Evolutionary conservation across 2,888 invertebrate species (phyloP).

Genomic region (Hirtodrosophila cameraria): DNA sequence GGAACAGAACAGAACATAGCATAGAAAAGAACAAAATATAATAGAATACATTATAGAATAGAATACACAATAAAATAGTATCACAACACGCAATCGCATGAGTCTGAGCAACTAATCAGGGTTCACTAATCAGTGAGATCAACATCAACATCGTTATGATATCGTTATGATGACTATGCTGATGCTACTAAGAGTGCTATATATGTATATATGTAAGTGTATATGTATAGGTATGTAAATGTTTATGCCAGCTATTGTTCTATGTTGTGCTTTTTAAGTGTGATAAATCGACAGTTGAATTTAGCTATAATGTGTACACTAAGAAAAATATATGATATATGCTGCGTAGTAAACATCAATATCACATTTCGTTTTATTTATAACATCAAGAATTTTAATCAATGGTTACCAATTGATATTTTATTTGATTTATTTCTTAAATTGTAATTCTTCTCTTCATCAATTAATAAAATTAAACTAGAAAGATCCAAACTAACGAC

Average conservation of each 20-base stretch:
- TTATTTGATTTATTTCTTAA: too few relatives aligned
- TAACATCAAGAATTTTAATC: too few relatives aligned
- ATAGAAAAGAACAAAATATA: conserved; percentile 18
- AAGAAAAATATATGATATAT: too few relatives aligned
- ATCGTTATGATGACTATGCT: conserved; percentile 41
- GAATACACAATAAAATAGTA: conserved; percentile 23
- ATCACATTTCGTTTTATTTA: too few relatives aligned
- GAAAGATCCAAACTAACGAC: too few relatives aligned
- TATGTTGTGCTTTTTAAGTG: conserved; percentile 61
- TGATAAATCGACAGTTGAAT: conserved; percentile 77
- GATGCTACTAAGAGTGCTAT: conserved; percentile 25
- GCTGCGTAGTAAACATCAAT: too few relatives aligned
- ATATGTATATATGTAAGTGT: conserved; percentile 15
- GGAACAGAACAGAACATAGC: conserved; percentile 17
- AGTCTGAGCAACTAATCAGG: conserved; percentile 59
- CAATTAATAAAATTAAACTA: too few relatives aligned
- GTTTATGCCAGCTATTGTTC: conserved; percentile 14
- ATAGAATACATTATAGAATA: background rate
- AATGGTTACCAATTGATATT: too few relatives aligned
- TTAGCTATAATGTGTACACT: conserved; percentile 51
- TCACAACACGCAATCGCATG: conserved; percentile 64
- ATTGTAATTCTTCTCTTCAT: too few relatives aligned
- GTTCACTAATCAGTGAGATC: conserved; percentile 52
- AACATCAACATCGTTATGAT: conserved; percentile 13
- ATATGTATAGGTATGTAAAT: too few relatives aligned